Evolutionary conservation across 2,888 invertebrate species (phyloP).

Genomic region (Rhodophaea formosa): DNA sequence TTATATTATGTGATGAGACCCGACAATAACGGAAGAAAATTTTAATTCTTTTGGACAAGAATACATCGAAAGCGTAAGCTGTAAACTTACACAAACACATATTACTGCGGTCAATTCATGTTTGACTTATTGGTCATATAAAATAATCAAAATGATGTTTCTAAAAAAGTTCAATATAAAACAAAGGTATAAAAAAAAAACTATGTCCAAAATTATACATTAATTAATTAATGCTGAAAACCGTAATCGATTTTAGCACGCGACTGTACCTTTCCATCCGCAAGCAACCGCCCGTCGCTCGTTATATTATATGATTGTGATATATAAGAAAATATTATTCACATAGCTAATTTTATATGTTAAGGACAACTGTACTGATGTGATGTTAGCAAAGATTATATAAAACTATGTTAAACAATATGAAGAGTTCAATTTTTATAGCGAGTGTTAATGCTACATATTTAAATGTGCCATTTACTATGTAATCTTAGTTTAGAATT

Average conservation of each 20-base stretch:
- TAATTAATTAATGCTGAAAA: background rate
- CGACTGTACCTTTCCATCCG: background rate
- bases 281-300: background rate
- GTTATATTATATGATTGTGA: slow-evolving; percentile 45
- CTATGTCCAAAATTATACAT: no score
- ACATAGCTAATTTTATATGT: slow-evolving; percentile 45
- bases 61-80: no score
- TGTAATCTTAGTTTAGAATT: slow-evolving; percentile 50
- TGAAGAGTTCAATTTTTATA: slow-evolving; percentile 46
- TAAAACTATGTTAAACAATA: slow-evolving; percentile 46
- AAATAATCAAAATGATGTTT: no score
- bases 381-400: slow-evolving; percentile 71
- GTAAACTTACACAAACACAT: no score
- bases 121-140: no score
- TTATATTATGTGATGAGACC: background rate
- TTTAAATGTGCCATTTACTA: slow-evolving; percentile 71
- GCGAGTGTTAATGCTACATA: slow-evolving; percentile 64
- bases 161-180: no score
- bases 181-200: no score
- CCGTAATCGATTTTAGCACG: background rate
- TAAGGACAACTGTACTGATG: slow-evolving; percentile 74
- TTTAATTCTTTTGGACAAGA: no score
- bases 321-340: slow-evolving; percentile 46
- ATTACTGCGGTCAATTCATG: no score
- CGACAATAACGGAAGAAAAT: no score